phyloP scores from a whole-genome alignment of 2,797 vertebrate genomes.

The Gymnopithys bicolor region DNA sequence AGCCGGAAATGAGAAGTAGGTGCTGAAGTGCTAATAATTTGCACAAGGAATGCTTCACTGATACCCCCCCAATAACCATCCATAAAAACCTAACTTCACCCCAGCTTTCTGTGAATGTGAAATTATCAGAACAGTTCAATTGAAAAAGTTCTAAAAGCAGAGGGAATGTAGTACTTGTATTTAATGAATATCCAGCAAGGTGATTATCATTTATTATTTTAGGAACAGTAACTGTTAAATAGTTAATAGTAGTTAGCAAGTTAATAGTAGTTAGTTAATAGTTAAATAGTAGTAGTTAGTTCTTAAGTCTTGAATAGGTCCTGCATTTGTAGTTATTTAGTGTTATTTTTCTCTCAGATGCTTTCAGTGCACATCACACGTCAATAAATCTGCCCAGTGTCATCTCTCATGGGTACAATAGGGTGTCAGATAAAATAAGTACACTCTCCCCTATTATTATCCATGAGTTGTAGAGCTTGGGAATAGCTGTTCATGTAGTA shows the following conservation, averaged over 20 bases:
- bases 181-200: neutral
- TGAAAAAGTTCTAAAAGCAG: neutral
- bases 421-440: neutral
- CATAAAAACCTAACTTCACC: neutral
- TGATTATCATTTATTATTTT: neutral
- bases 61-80: neutral
- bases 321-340: neutral
- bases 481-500: neutral
- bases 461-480: neutral
- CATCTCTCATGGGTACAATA: neutral
- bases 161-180: neutral
- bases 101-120: neutral
- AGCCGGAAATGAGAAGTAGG: constrained; percentile 95
- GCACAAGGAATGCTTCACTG: neutral
- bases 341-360: neutral
- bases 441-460: neutral
- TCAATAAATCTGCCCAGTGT: neutral
- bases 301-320: neutral
- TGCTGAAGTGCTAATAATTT: neutral
- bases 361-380: neutral
- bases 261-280: neutral
- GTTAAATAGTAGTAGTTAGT: neutral
- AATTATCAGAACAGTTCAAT: neutral
- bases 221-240: neutral
- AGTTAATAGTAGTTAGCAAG: too few relatives aligned